Evolutionary conservation across 2,888 invertebrate genomes (phyloP), one percentile per base, ranked within the genome.

Genomic region (Erebia aethiops): DNA sequence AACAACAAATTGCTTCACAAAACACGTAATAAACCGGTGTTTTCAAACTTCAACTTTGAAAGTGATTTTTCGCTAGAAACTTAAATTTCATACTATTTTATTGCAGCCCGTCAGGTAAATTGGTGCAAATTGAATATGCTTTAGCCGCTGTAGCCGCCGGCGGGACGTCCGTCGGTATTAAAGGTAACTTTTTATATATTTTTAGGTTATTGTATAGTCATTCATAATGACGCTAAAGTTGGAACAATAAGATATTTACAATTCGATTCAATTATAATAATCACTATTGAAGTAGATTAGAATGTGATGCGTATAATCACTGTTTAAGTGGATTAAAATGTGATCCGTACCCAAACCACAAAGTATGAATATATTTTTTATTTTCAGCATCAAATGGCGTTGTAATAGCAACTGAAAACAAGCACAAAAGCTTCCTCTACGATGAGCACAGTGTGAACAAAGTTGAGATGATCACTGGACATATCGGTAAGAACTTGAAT

Each of bases 91-190:
- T 73, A 56, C 77, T 75, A 82, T 85, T 82, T 77, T 84, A 49
- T 94, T 94, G 43, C 93, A 99, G 99, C 87, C 99, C 99, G 18
- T 99, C 99, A 35, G 99, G 99, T 77, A 99, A 99, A 94, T 94
- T 99, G 81, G 99, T 99, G 69, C 99, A 99, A 94, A 99, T 99
- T 81, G 99, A 99, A 94, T 99, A 99, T 97, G 99, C 99, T 4
- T 94, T 99, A 88, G 99, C 99, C 69, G 99, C 99, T 46, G 99
- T 99, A 41, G 98, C 98, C 72, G 98, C 99, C 75, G 99, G 99
- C 73, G 99, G 99, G 4, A 99, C 99, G 3, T 99, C 99, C 71
- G 99, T 99, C 77, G 99, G 99, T 56, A 99, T 99, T 71, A 98
- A 99, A 96, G 97, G 98, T 98, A 90, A 84, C 18, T 56, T 67